Percentiles rank a stretch among this genome's conserved stretches.
phyloP scores from a whole-genome alignment of 2,113 vertebrate genomes.

The Hiodon alosoides region DNA sequence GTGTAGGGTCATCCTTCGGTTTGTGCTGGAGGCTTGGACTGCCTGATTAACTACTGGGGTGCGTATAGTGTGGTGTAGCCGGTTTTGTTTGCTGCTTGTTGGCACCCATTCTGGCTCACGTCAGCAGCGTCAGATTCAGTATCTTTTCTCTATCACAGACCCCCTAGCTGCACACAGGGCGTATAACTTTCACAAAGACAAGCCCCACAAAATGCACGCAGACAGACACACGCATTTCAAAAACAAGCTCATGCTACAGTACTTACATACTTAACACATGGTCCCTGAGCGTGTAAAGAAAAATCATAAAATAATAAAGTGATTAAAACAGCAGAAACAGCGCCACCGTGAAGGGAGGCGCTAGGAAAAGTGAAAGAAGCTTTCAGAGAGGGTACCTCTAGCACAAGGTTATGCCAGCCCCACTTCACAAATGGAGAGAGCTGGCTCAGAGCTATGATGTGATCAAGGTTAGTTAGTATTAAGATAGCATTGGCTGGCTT shows the following conservation, averaged over 20 bases:
- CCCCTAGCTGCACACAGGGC: too few species aligned
- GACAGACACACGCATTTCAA: constrained; percentile 19
- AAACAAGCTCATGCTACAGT: constrained; percentile 12
- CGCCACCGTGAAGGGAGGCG: constrained; percentile 9
- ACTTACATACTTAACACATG: constrained; percentile 47
- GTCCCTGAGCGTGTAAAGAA: constrained; percentile 44
- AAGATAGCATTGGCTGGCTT: too few species aligned
- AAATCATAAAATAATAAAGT: constrained; percentile 32
- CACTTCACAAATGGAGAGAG: constrained; percentile 46
- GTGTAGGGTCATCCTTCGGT: too few species aligned
- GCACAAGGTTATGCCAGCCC: constrained; percentile 44
- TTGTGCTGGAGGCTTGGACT: too few species aligned
- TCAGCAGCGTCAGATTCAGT: too few species aligned
- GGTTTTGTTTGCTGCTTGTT: too few species aligned
- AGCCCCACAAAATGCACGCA: constrained; percentile 30
- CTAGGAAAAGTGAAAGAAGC: neutral
- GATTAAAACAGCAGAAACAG: constrained; percentile 22
- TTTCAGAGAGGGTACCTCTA: constrained; percentile 4
- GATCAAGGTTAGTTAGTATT: constrained; percentile 60
- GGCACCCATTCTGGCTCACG: too few species aligned
- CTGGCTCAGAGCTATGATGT: constrained; percentile 47
- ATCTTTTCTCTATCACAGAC: too few species aligned
- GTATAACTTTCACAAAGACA: neutral
- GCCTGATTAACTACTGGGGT: too few species aligned
- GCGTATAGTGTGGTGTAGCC: too few species aligned